Percentiles rank a stretch among this genome's conserved stretches.
Conservation (phyloP, 2,113 vertebrate species). For the Lutjanus erythropterus region DNA sequence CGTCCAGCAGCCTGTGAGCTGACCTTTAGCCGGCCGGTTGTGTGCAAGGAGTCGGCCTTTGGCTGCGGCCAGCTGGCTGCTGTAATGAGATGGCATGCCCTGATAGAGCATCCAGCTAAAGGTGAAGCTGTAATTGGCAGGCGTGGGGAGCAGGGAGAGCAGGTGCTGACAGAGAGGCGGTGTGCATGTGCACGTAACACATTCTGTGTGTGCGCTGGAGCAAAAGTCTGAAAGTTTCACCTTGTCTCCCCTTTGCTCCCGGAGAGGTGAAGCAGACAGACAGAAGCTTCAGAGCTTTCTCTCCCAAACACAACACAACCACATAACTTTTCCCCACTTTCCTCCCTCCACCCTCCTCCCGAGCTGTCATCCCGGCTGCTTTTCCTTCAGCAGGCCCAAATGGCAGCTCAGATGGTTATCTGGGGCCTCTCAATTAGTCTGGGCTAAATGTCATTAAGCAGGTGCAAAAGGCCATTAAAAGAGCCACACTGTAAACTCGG, state of each 20-base stretch:
- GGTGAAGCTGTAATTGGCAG: slow-evolving; percentile 77
- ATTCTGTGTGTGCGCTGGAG: background rate
- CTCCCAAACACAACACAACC: slow-evolving; percentile 31
- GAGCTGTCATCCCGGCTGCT: slow-evolving; percentile 62
- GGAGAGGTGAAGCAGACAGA: slow-evolving; percentile 60
- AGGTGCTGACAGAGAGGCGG: slow-evolving; percentile 76
- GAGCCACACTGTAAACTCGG: slow-evolving; percentile 36
- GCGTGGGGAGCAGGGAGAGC: slow-evolving; percentile 55
- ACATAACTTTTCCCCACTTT: background rate
- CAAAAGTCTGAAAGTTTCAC: slow-evolving; percentile 45
- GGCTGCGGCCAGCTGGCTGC: slow-evolving; percentile 81
- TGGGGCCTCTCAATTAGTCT: slow-evolving; percentile 77
- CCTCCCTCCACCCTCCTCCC: background rate
- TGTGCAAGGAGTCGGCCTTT: slow-evolving; percentile 74
- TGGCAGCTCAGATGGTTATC: slow-evolving; percentile 84
- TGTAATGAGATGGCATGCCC: slow-evolving; percentile 83
- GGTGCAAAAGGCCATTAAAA: slow-evolving; percentile 78
- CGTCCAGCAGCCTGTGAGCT: slow-evolving; percentile 53
- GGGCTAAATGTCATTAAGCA: slow-evolving; percentile 83
- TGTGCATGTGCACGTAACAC: background rate
- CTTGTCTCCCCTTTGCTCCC: slow-evolving; percentile 67
- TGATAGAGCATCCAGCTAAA: slow-evolving; percentile 80
- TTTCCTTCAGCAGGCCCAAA: slow-evolving; percentile 78
- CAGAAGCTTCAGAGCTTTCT: slow-evolving; percentile 43
- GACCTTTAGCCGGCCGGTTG: slow-evolving; percentile 79